Percentiles rank a stretch among this genome's conserved stretches.
phyloP scores from a whole-genome alignment of 2,113 vertebrate genomes.

The Tapirus terrestris region DNA sequence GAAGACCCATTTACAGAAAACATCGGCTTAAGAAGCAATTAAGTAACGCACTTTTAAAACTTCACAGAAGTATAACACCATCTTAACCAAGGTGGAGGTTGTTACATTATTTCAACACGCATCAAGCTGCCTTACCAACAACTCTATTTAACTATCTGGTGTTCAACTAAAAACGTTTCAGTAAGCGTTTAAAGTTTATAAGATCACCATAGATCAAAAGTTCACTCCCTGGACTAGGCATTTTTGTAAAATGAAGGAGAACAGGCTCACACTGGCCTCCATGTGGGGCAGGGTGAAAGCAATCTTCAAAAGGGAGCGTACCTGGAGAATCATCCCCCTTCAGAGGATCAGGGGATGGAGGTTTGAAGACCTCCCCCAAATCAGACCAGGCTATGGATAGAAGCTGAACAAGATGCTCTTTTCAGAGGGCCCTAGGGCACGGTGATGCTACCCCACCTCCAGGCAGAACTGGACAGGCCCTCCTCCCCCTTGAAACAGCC shows the following conservation, averaged over 20 bases:
- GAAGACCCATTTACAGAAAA: not conserved
- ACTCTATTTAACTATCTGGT: not conserved
- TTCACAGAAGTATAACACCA: not conserved
- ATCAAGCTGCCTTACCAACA: not conserved
- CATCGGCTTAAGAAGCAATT: not conserved
- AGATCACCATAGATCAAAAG: not conserved
- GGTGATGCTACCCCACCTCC: too few species aligned
- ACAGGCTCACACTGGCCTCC: not conserved
- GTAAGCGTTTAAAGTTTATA: not conserved
- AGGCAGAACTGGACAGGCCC: not conserved
- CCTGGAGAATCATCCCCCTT: not conserved
- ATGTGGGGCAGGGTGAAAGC: not conserved
- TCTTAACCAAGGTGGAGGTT: not conserved
- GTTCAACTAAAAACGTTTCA: not conserved
- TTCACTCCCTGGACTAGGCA: not conserved
- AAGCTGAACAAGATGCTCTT: not conserved
- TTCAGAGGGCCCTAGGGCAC: not conserved
- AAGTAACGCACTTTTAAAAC: not conserved
- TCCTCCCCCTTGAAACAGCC: not conserved
- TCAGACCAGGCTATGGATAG: not conserved
- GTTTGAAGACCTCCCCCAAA: not conserved
- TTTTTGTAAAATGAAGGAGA: not conserved
- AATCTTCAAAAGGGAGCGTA: not conserved
- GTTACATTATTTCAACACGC: not conserved
- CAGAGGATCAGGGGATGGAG: not conserved